Base-by-base conservation (phyloP, 2,113 vertebrate species). In the Stegastes partitus region DNA sequence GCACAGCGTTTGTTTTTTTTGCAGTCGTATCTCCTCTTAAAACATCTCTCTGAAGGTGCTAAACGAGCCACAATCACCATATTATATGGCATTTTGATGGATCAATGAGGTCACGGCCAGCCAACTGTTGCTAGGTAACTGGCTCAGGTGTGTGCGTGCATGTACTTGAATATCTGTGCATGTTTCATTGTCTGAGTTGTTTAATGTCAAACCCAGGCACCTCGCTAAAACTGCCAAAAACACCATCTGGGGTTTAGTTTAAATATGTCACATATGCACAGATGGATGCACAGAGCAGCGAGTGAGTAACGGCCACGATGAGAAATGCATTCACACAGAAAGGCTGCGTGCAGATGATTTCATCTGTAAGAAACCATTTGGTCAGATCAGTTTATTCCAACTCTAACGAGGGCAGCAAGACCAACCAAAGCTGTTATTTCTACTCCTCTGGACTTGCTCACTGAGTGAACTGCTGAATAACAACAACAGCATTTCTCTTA, bases 41-140 rank as follows among this genome's bases (percentile, higher is more conserved):
- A 1, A 6, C 80, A 22, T 81, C 61, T 62, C 59, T 71, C 54
- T 47, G 37, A 72, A 62, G 55, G 74, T 58, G 21, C 16, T 7
- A 72, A 16, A 72, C 44, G 34, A 65, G 22, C 16, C 25, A 44
- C 16, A 61, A 49, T 72, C 21, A 45, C 14, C 56, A 44, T 37
- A 64, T 22, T 26, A 65, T 42, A 37, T 21, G 81, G 14, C 47
- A 47, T 66, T 65, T 74, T 76, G 72, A 70, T 57, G 56, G 47
- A 82, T 83, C 78, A 73, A 19, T 37, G n/a, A 89, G 82, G 77
- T 82, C 81, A 85, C 4, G 3, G 67, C 65, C 23, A 68, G 39
- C 61, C 68, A 81, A 72, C 54, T 85, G 88, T 79, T 87, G 90
- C 88, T 87, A 87, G 53, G 86, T 45, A 86, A 88, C 89, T 83